Base-by-base conservation (phyloP, 2,113 vertebrate species). In the Brachionichthys hirsutus region DNA sequence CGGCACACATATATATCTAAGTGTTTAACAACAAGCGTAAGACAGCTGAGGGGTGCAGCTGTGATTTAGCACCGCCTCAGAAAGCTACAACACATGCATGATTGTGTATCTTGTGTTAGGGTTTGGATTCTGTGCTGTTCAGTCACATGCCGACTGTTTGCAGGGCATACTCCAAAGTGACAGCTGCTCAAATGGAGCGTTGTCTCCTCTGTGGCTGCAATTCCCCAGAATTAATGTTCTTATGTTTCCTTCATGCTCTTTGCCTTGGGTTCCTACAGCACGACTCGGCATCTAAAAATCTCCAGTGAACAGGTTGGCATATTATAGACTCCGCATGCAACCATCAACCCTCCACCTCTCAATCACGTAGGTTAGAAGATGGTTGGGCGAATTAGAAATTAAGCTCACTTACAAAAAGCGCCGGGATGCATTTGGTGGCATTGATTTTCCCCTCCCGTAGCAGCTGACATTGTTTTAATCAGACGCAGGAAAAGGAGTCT, bases 401-500 rank as follows among this genome's bases (percentile, higher is more conserved):
- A 8, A 64, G 49, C 34, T 22, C 18, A 13, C 47, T 20, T 19
- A 18, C 22, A 66, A 44, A 46, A 17, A 51, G 42, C 41, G 46
- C 16, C 50, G 15, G 22, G 11, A 54, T 19, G 19, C 51, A 36
- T 63, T 72, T 49, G 54, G 50, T 17, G 18, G 43, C 48, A 20
- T 67, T 67, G 63, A 72, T 72, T 73, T 66, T n/a, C n/a, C 40
- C 65, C 48, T 30, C 45, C 38, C 14, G 2, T 9, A n/a, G 57
- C 48, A 19, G 51, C 50, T 43, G 46, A 56, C 61, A 54, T 56
- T 43, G 56, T 77, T 73, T 73, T 81, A 84, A 79, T 87, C 77
- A 79, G 75, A 73, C 51, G 16, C 77, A 19, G 48, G 51, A 75
- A n/a, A n/a, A 57, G 65, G 63, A 67, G 54, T 66, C 66, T 67